Evolutionary conservation across 2,888 invertebrate genomes (phyloP).

Genomic region (Hemithea aestivaria): DNA sequence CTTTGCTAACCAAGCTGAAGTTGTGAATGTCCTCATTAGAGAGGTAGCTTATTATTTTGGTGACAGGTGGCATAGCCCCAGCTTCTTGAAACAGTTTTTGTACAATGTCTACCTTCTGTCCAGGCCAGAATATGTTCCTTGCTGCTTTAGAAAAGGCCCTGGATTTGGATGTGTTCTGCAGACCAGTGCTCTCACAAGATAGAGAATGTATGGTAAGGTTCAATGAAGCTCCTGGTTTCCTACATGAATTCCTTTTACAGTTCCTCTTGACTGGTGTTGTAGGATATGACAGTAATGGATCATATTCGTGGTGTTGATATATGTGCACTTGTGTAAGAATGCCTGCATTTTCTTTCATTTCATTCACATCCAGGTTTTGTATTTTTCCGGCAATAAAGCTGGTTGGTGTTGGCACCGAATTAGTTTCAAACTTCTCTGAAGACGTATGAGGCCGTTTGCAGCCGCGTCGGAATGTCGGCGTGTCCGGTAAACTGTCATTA

Average conservation of each 20-base stretch:
- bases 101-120: slow-evolving; percentile 65
- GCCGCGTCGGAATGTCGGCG: slow-evolving; percentile 51
- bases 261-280: slow-evolving; percentile 65
- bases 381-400: slow-evolving; percentile 64
- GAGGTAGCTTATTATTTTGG: slow-evolving; percentile 57
- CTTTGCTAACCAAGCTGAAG: slow-evolving; percentile 57
- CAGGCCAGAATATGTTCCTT: slow-evolving; percentile 47
- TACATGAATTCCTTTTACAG: slow-evolving; percentile 54
- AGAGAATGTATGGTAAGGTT: slow-evolving; percentile 62
- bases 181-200: slow-evolving; percentile 52
- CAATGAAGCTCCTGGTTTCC: slow-evolving; percentile 53
- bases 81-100: slow-evolving; percentile 48
- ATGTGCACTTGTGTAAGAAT: slow-evolving; percentile 31
- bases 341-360: slow-evolving; percentile 42
- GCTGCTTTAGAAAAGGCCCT: slow-evolving; percentile 33
- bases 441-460: slow-evolving; percentile 55
- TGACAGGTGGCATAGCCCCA: slow-evolving; percentile 48
- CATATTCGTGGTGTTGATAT: slow-evolving; percentile 31
- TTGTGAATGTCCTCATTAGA: slow-evolving; percentile 61
- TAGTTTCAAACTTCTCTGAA: slow-evolving; percentile 35
- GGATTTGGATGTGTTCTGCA: slow-evolving; percentile 40
- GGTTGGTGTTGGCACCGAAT: slow-evolving; percentile 57
- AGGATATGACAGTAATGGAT: slow-evolving; percentile 49
- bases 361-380: slow-evolving; percentile 58
- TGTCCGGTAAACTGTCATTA: slow-evolving; percentile 32